These are phyloP conservation scores for Neodiprion fabricii DNA, from an alignment of 1,140 invertebrate species.

Conservation along the genomic window DNA sequence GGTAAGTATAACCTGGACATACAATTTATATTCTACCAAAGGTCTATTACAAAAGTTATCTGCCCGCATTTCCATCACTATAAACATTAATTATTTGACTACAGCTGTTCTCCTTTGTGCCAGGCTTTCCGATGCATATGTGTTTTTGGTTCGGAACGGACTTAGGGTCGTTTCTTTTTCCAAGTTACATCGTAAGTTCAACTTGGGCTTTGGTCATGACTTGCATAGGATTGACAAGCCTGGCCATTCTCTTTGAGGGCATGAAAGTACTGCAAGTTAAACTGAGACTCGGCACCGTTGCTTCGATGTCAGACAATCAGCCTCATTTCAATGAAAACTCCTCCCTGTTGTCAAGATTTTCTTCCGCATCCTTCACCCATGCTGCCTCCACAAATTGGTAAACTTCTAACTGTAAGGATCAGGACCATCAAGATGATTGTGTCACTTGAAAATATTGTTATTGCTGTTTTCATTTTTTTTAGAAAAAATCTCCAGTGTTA, in stretches of 20 bases:
- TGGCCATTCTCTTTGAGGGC: conserved; percentile 64
- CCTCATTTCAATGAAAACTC: conserved; percentile 44
- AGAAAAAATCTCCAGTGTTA: too few relatives aligned
- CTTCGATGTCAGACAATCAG: conserved; percentile 18
- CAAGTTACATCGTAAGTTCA: conserved; percentile 59
- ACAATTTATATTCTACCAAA: neutral
- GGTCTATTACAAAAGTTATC: neutral
- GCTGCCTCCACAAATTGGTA: conserved; percentile 36
- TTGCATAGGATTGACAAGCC: conserved; percentile 61
- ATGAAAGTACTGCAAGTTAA: conserved; percentile 62
- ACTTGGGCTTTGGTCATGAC: conserved; percentile 59
- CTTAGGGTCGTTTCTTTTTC: conserved; percentile 63
- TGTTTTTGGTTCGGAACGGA: conserved; percentile 67
- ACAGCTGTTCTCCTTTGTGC: neutral
- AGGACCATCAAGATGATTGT: too few relatives aligned
- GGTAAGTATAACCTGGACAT: neutral
- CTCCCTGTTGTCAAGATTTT: conserved; percentile 46
- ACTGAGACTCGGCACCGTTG: conserved; percentile 35
- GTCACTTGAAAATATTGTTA: too few relatives aligned
- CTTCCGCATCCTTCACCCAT: conserved; percentile 28
- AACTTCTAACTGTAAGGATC: too few relatives aligned
- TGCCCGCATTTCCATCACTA: neutral
- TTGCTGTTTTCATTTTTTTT: too few relatives aligned
- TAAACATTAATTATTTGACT: neutral
- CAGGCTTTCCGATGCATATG: conserved; percentile 61